Percentiles rank a stretch among this genome's conserved stretches.
Conservation (phyloP, 2,888 invertebrate species). For the Xestoiulus laeticollis region DNA sequence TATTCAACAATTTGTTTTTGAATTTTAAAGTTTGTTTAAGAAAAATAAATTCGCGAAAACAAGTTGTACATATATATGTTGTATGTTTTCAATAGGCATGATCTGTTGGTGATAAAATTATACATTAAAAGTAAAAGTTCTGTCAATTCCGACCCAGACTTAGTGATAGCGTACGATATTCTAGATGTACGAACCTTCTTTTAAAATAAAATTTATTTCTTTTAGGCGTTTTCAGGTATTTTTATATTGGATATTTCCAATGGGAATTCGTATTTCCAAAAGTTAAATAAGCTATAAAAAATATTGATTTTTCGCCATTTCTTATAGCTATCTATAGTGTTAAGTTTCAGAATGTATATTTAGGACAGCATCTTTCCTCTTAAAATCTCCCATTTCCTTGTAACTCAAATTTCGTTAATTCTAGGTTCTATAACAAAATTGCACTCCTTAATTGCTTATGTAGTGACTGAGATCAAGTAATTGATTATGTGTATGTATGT, state of each 20-base stretch:
- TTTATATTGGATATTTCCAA: neutral
- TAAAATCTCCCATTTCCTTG: neutral
- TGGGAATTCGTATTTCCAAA: neutral
- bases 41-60: too few relatives aligned
- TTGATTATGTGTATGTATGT: neutral
- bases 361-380: neutral
- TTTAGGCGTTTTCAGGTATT: too few relatives aligned
- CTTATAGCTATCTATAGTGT: too few relatives aligned
- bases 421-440: neutral
- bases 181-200: too few relatives aligned
- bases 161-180: neutral
- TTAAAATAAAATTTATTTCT: too few relatives aligned
- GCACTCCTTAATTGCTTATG: neutral
- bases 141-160: neutral
- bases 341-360: too few relatives aligned
- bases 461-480: neutral
- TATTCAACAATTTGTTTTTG: too few relatives aligned
- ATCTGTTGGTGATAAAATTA: too few relatives aligned
- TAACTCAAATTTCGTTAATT: neutral
- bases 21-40: too few relatives aligned
- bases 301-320: neutral
- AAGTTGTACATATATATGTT: too few relatives aligned
- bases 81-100: too few relatives aligned
- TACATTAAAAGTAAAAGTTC: too few relatives aligned
- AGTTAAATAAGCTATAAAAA: neutral